Evolutionary conservation across 2,888 invertebrate species (phyloP).

Genomic region (Chromoteleia sp.): DNA sequence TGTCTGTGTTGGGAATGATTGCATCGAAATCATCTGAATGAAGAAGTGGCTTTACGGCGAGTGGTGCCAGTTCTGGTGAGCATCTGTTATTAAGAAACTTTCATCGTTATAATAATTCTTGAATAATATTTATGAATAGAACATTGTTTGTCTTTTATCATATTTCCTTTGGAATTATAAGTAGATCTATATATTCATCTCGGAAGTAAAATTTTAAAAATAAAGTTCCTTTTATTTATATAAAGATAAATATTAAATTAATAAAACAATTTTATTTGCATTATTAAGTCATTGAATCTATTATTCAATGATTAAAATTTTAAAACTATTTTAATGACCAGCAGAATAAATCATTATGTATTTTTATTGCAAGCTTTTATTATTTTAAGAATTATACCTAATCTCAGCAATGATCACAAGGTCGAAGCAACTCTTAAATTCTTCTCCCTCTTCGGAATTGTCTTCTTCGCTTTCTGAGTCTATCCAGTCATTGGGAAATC

Average conservation of each 20-base stretch:
- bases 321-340: too few relatives aligned
- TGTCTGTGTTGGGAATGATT: constrained; percentile 24
- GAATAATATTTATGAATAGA: too few relatives aligned
- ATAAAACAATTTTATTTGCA: too few relatives aligned
- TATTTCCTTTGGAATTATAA: too few relatives aligned
- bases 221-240: too few relatives aligned
- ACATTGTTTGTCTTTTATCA: too few relatives aligned
- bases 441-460: constrained; percentile 14
- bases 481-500: constrained; percentile 43
- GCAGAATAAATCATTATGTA: not conserved
- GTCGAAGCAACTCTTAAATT: constrained; percentile 73
- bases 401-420: constrained; percentile 78
- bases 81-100: constrained; percentile 71
- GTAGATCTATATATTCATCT: too few relatives aligned
- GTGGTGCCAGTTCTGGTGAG: constrained; percentile 81
- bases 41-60: constrained; percentile 75
- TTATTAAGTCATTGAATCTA: too few relatives aligned
- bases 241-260: too few relatives aligned
- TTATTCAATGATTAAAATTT: too few relatives aligned
- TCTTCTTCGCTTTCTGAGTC: constrained; percentile 69
- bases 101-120: not conserved
- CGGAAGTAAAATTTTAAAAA: too few relatives aligned
- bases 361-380: not conserved
- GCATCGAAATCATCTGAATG: constrained; percentile 77
- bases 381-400: constrained; percentile 16